Evolutionary conservation across 2,797 vertebrate species (phyloP).

Genomic region (Enteromius radiatus): DNA sequence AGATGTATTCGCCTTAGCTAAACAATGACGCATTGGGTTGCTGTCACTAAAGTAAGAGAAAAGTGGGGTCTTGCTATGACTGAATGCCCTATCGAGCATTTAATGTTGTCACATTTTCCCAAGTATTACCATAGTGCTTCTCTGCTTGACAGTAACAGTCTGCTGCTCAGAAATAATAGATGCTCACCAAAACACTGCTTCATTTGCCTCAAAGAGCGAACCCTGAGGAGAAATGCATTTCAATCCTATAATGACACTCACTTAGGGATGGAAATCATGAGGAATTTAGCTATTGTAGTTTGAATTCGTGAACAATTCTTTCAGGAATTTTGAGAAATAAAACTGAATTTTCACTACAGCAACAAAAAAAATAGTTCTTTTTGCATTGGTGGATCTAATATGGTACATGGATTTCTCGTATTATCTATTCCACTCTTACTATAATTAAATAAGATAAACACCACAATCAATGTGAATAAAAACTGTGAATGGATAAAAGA

Average conservation of each 20-base stretch:
- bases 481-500: background rate
- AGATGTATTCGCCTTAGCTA: background rate
- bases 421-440: background rate
- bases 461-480: background rate
- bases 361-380: background rate
- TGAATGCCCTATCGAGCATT: background rate
- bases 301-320: background rate
- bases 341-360: background rate
- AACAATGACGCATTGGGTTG: background rate
- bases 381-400: background rate
- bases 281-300: background rate
- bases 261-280: slow-evolving; percentile 11
- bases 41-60: background rate
- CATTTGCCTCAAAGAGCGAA: slow-evolving; percentile 24
- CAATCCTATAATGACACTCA: slow-evolving; percentile 27
- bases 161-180: slow-evolving; percentile 52
- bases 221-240: background rate
- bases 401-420: background rate
- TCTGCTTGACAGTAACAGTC: slow-evolving; percentile 34
- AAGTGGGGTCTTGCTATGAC: background rate
- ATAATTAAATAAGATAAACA: background rate
- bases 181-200: slow-evolving; percentile 37
- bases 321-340: background rate
- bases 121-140: slow-evolving; percentile 17
- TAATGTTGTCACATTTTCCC: background rate